phyloP scores from a whole-genome alignment of 2,888 invertebrate species.

The Tyria jacobaeae region DNA sequence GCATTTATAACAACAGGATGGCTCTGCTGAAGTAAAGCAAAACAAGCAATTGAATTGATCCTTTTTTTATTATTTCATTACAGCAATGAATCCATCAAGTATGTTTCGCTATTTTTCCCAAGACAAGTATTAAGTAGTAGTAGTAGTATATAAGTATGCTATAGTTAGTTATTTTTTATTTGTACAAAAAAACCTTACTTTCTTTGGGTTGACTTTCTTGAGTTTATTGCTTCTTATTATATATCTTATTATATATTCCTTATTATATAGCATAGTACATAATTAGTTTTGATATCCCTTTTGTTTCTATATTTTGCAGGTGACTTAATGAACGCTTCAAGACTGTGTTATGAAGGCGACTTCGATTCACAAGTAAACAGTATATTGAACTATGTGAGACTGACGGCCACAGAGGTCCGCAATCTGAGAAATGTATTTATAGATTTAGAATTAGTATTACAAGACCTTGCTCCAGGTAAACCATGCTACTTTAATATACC shows the following conservation, averaged over 20 bases:
- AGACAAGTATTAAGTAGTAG: too few relatives aligned
- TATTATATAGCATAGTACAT: too few relatives aligned
- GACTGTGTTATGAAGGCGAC: constrained; percentile 56
- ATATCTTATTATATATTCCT: too few relatives aligned
- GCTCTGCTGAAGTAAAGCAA: neutral
- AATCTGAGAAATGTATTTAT: constrained; percentile 56
- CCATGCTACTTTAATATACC: too few relatives aligned
- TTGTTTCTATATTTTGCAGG: constrained; percentile 25
- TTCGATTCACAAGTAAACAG: constrained; percentile 72
- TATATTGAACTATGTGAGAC: constrained; percentile 66
- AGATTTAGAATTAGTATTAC: constrained; percentile 70
- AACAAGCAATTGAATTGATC: neutral
- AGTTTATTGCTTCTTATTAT: too few relatives aligned
- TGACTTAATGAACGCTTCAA: constrained; percentile 49
- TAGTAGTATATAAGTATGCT: too few relatives aligned
- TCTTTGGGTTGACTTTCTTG: too few relatives aligned
- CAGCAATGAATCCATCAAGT: constrained; percentile 1
- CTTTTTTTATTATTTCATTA: neutral
- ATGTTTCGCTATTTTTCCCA: neutral
- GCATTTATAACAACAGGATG: too few relatives aligned
- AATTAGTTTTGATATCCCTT: too few relatives aligned
- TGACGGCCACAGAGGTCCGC: constrained; percentile 61
- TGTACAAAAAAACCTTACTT: too few relatives aligned
- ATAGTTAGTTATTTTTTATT: neutral
- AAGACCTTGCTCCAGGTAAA: constrained; percentile 66